phyloP scores from a whole-genome alignment of 2,888 invertebrate genomes.

The Hipparchia semele region DNA sequence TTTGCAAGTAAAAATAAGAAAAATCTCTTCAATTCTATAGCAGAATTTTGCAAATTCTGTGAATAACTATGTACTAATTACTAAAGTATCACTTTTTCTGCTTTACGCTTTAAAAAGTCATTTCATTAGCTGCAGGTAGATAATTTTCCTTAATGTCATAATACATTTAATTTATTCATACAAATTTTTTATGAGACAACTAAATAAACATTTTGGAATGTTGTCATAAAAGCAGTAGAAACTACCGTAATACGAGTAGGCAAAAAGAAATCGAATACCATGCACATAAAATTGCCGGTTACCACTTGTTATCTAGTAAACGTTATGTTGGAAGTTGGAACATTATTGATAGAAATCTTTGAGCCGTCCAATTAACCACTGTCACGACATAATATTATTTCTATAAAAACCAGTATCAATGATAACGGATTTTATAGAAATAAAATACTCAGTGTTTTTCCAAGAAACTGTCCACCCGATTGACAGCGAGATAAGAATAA shows the following conservation, averaged over 20 bases:
- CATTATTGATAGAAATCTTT: constrained; percentile 21
- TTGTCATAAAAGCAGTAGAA: constrained; percentile 5
- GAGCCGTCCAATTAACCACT: constrained; percentile 15
- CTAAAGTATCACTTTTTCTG: no score
- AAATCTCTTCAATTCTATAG: background rate
- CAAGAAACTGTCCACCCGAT: constrained; percentile 32
- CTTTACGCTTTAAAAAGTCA: no score
- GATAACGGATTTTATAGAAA: constrained; percentile 18
- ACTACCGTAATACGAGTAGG: background rate
- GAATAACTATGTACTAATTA: background rate
- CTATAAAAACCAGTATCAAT: constrained; percentile 21
- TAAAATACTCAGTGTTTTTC: constrained; percentile 20
- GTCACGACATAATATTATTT: constrained; percentile 15
- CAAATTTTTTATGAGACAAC: background rate
- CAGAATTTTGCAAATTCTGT: background rate
- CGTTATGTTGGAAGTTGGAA: constrained; percentile 4
- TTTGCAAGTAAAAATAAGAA: no score
- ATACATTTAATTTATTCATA: background rate
- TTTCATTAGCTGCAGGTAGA: no score
- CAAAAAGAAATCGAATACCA: constrained; percentile 12
- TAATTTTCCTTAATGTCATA: no score
- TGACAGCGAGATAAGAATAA: constrained; percentile 35
- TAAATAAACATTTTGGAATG: background rate
- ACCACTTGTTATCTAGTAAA: constrained; percentile 8
- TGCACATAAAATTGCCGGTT: constrained; percentile 12